Conservation (phyloP, 2,797 vertebrate genomes). For the Psittacula echo region DNA sequence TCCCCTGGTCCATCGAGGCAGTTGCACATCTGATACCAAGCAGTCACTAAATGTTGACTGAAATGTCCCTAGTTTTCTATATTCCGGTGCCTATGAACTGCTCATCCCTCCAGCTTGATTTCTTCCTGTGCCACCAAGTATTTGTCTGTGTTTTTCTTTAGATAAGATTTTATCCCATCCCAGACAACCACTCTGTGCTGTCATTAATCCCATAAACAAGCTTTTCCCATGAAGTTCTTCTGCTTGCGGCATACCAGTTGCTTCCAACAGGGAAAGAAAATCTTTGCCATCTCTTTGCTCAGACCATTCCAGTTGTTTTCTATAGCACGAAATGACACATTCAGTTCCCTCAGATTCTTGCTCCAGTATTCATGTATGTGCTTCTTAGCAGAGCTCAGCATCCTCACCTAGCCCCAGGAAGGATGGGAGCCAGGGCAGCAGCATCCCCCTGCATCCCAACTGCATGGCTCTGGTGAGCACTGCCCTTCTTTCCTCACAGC, state of each 20-base stretch:
- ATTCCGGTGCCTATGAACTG: neutral
- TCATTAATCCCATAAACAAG: constrained; percentile 1
- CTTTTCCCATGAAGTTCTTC: neutral
- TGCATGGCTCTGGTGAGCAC: rapidly evolving
- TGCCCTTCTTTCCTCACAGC: neutral
- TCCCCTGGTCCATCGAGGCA: neutral
- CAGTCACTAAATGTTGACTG: neutral
- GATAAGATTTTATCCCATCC: constrained; percentile 40
- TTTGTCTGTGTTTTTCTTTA: constrained; percentile 19
- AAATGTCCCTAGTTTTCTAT: neutral
- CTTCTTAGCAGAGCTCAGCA: neutral
- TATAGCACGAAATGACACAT: neutral
- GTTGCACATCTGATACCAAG: neutral
- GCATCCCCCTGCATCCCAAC: rapidly evolving
- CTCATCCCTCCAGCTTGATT: neutral
- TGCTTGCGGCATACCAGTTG: neutral
- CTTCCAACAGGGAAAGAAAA: neutral
- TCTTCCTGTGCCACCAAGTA: constrained; percentile 19
- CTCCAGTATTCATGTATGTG: neutral
- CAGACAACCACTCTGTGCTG: neutral
- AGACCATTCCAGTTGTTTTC: neutral
- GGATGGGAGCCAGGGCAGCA: neutral
- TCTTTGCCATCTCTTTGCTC: neutral
- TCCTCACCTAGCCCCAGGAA: neutral
- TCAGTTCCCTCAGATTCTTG: neutral